These are phyloP conservation scores for Troglohyphantes excavatus DNA, from an alignment of 2,888 invertebrate genomes.

Conservation along the genomic window DNA sequence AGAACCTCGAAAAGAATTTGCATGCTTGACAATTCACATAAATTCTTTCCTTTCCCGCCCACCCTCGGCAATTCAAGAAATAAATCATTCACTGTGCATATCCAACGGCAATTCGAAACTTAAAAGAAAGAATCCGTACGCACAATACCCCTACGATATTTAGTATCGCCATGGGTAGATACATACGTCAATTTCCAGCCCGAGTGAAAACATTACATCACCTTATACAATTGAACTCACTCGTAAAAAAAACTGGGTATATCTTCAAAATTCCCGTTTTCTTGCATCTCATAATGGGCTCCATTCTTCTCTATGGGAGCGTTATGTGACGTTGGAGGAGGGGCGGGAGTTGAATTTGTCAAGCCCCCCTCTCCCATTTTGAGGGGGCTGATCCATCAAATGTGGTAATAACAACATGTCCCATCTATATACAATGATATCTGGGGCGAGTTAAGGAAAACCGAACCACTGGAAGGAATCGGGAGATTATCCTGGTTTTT, in stretches of 20 bases:
- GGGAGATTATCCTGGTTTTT: not conserved
- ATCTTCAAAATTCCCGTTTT: conserved; percentile 18
- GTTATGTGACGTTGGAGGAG: conserved; percentile 27
- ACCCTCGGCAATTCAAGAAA: conserved; percentile 2
- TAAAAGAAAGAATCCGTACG: conserved; percentile 57
- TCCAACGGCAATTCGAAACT: conserved; percentile 30
- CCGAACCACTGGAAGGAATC: conserved; percentile 32
- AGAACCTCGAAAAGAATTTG: conserved; percentile 61
- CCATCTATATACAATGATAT: conserved; percentile 60
- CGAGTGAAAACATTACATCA: conserved; percentile 69
- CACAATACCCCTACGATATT: conserved; percentile 54
- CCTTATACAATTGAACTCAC: conserved; percentile 58
- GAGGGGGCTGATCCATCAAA: conserved; percentile 72
- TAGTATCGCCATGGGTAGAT: conserved; percentile 53
- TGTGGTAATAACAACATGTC: conserved; percentile 66
- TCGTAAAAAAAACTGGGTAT: not conserved
- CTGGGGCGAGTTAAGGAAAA: conserved; percentile 32
- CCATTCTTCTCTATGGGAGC: conserved; percentile 67
- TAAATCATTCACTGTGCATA: conserved; percentile 38
- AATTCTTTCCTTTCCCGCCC: conserved; percentile 34
- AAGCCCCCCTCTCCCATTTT: conserved; percentile 30
- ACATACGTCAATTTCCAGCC: conserved; percentile 76
- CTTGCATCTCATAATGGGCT: conserved; percentile 76
- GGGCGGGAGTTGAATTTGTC: conserved; percentile 63
- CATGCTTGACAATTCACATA: conserved; percentile 57